A percentile compares a stretch with the other conserved stretches of the same genome.
Evolutionary conservation across 92 coral and sea anemone genomes (phyloP).

Genomic region (Diadumene lineata): DNA sequence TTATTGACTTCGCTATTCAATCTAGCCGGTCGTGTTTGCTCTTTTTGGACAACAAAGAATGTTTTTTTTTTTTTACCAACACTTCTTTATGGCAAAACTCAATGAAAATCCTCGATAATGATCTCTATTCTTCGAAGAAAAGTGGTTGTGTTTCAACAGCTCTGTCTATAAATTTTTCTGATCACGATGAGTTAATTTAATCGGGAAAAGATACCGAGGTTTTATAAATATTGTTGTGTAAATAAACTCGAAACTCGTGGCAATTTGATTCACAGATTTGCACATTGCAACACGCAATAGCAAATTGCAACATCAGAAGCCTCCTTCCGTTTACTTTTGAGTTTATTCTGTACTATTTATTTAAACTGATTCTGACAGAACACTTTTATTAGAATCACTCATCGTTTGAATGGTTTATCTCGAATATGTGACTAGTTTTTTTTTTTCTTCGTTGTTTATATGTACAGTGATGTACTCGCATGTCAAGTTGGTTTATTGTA

Average conservation of each 20-base stretch:
- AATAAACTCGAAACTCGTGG: neutral
- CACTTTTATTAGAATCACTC: too few relatives aligned
- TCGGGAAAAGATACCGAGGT: neutral
- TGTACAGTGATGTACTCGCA: too few relatives aligned
- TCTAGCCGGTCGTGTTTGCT: neutral
- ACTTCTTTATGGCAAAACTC: neutral
- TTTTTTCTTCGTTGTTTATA: too few relatives aligned
- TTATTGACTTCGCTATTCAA: neutral
- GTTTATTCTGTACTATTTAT: too few relatives aligned
- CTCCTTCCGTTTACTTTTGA: too few relatives aligned
- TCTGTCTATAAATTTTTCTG: too few relatives aligned
- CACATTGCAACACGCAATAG: conserved; percentile 1
- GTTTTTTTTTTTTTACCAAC: neutral
- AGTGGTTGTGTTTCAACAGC: too few relatives aligned
- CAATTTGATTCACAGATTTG: neutral
- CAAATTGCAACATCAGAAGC: too few relatives aligned
- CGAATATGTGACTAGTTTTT: too few relatives aligned
- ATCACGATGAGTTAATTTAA: neutral
- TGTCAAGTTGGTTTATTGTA: too few relatives aligned
- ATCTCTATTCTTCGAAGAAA: too few relatives aligned
- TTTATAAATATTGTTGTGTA: neutral
- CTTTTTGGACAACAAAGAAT: neutral
- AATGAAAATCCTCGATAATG: neutral
- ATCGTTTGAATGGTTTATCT: neutral
- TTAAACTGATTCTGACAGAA: too few relatives aligned